Percentiles rank a stretch among this genome's conserved stretches.
phyloP scores from a whole-genome alignment of 2,797 vertebrate genomes.

The Mus minutoides region DNA sequence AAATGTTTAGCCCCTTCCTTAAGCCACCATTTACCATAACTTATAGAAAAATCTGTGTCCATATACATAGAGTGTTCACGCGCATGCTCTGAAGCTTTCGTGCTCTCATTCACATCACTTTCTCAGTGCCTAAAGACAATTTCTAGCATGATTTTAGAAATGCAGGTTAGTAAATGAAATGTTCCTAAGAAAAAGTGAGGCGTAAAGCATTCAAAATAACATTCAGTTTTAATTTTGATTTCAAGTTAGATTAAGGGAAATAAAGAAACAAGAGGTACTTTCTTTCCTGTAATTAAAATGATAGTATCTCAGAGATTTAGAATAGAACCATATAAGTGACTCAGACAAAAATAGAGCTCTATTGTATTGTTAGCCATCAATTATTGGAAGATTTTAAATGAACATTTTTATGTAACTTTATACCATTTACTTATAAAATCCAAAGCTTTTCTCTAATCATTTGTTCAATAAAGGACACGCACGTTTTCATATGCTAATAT shows the following conservation, averaged over 20 bases:
- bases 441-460: background rate
- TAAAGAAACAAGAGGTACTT: fast-evolving
- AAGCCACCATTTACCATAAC: slow-evolving; percentile 40
- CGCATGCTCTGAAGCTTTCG: slow-evolving; percentile 34
- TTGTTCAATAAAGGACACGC: background rate
- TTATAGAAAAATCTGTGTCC: slow-evolving; percentile 33
- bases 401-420: background rate
- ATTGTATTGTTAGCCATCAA: background rate
- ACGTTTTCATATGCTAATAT: slow-evolving; percentile 10
- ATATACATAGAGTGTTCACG: slow-evolving; percentile 66
- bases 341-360: background rate
- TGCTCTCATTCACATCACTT: slow-evolving; percentile 29
- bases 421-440: slow-evolving; percentile 16
- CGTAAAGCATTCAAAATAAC: background rate
- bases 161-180: slow-evolving; percentile 14
- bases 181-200: background rate
- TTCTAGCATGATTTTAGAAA: slow-evolving; percentile 61
- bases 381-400: background rate
- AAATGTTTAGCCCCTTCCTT: slow-evolving; percentile 58
- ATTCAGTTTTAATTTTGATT: background rate
- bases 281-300: slow-evolving; percentile 30
- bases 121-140: slow-evolving; percentile 60
- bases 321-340: background rate
- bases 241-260: background rate
- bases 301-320: background rate